Evolutionary conservation across 37 sponge, comb jelly and placozoan genomes (phyloP), one percentile per base, ranked within the genome.

Genomic region (Geodia barretti): DNA sequence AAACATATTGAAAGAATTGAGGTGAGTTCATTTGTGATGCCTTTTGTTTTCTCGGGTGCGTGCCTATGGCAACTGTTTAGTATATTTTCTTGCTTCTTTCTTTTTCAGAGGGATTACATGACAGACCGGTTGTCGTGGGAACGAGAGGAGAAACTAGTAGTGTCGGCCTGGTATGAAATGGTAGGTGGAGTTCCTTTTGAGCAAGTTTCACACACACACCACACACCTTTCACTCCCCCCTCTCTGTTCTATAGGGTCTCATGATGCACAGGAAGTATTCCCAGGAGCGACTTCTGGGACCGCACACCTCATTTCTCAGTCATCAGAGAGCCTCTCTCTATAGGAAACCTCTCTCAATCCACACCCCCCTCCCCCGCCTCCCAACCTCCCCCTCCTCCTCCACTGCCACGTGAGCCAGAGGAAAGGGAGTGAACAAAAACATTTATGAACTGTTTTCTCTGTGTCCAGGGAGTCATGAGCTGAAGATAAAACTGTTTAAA

Each of bases 161-260:
- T 86, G 25, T 86, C 92, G n/a, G 92, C 92, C 8, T 91, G 92
- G 92, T 86, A 91, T 72, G 83, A 91, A 23, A 35, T 91, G 79
- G 92, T 83, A 30, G 76, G 85, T 41, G 20, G 72, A 39, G 5
- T 17, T 37, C 9, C 35, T 37, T 33, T 72, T 1, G n/a, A n/a
- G n/a, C n/a, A n/a, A 3, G 40, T 3, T 35, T 37, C 42, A 47
- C 65, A 74, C 19, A 24, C 60, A 47, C 32, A 47, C 29, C 21
- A 74, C 17, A 74, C 26, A 14, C 17, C 59, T 3, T 28, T 25
- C 74, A 14, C 59, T n/a, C 62, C 7, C 54, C 5, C 62, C 7
- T n/a, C n/a, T n/a, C n/a, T n/a, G n/a, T n/a, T n/a, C n/a, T 28
- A 34, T 63, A 88, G 88, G 88, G 88, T 24, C 65, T 91, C 72